Evolutionary conservation across 2,797 vertebrate genomes (phyloP).

Genomic region (Sebastes matsubarae): DNA sequence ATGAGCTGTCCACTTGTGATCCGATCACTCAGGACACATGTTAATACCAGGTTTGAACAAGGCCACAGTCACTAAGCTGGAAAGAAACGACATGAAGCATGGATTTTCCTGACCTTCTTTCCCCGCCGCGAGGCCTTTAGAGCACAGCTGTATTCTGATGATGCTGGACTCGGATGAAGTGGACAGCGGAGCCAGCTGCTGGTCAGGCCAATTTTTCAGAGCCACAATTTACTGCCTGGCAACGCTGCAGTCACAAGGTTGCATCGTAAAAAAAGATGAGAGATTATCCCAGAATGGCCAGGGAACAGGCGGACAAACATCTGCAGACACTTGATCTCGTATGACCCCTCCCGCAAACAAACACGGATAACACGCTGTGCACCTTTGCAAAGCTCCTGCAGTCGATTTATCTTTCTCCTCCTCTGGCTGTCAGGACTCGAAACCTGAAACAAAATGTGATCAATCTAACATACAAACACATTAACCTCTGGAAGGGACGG

Average conservation of each 20-base stretch:
- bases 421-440: constrained; percentile 19
- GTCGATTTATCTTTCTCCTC: constrained; percentile 41
- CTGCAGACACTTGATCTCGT: constrained; percentile 19
- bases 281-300: constrained; percentile 13
- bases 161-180: constrained; percentile 16
- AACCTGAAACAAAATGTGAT: constrained; percentile 11
- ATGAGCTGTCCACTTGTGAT: no score
- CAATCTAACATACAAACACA: constrained; percentile 3
- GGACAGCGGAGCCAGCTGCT: constrained; percentile 24
- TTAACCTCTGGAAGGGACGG: not conserved
- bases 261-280: constrained; percentile 26
- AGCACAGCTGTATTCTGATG: constrained; percentile 55
- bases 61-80: constrained; percentile 1
- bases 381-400: not conserved
- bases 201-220: constrained; percentile 22
- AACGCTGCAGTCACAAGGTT: constrained; percentile 12
- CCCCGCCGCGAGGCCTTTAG: constrained; percentile 11
- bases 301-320: not conserved
- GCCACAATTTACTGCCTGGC: constrained; percentile 32
- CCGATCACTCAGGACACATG: no score
- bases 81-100: constrained; percentile 26
- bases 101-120: constrained; percentile 47
- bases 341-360: constrained; percentile 2
- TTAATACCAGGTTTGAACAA: no score
- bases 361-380: not conserved